Base-by-base conservation (phyloP, 2,113 vertebrate genomes). In the Sphaerodactylus townsendi region DNA sequence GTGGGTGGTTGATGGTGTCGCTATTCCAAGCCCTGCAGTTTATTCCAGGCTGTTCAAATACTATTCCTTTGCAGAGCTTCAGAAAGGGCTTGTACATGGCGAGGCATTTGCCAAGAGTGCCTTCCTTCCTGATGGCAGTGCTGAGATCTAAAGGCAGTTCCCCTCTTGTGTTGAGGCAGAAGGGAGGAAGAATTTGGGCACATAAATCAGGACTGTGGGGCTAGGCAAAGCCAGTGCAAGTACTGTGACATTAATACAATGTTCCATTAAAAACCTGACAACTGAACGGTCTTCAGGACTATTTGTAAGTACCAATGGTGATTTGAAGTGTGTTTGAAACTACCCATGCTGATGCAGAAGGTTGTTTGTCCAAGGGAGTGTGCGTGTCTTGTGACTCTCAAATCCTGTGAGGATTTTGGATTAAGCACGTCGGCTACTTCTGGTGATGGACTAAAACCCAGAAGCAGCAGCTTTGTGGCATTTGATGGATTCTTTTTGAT, bases 381-480 rank as follows among this genome's bases (percentile, higher is more conserved):
- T 72, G 71, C 25, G 39, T 73, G 35, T 71, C 83, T 79, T 37
- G 56, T 85, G 76, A 72, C 83, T 77, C 44, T 70, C 53, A 72
- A 62, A 30, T 79, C 83, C 64, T 85, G 53, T 72, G 68, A 78
- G 68, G 76, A 64, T 71, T 48, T 79, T 46, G 83, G 82, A 77
- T 84, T 59, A 84, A 84, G 37, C 19, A 41, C 53, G 68, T 68
- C 50, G 46, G 35, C 62, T 30, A n/a, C 62, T 68, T 35, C 25
- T 83, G 25, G 35, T 56, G 11, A 11, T 53, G 53, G 62, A 28
- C 28, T 59, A 64, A 79, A 79, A 50, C 66, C 14, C 39, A 85
- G 53, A 59, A 46, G 10, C 10, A 72, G 23, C 5, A 64, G 9
- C 13, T 72, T 72, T 25, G 21, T 21, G 76, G 66, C 30, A 62